phyloP scores from a whole-genome alignment of 2,888 invertebrate genomes.

The Eurytoma californica region DNA sequence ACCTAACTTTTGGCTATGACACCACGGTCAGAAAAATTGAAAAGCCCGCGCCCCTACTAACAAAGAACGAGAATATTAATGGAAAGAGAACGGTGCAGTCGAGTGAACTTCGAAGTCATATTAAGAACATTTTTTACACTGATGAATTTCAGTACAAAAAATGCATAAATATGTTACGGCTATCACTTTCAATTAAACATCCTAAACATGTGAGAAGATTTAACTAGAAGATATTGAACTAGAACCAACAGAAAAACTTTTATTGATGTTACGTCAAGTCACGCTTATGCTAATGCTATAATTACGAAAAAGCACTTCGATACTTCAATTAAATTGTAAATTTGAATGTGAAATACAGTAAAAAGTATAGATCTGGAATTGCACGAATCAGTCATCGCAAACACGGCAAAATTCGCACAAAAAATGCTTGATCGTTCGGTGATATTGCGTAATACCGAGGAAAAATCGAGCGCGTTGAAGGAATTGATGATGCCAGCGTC shows the following conservation, averaged over 20 bases:
- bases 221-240: too few species aligned
- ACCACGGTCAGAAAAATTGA: constrained; percentile 24
- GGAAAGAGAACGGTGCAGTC: not conserved
- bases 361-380: too few species aligned
- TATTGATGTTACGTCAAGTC: not conserved
- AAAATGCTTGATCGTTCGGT: not conserved
- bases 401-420: not conserved
- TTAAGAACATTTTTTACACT: too few species aligned
- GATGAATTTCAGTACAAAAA: too few species aligned
- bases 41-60: constrained; percentile 23
- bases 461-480: constrained; percentile 18
- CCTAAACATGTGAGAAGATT: too few species aligned
- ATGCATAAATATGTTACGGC: too few species aligned
- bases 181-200: too few species aligned
- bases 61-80: constrained; percentile 17
- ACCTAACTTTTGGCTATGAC: constrained; percentile 20
- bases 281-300: too few species aligned
- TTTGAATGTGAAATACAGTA: too few species aligned
- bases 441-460: constrained; percentile 38
- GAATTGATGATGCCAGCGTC: not conserved
- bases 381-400: too few species aligned
- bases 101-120: not conserved
- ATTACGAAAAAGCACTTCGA: too few species aligned
- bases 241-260: not conserved
- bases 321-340: too few species aligned